Percentiles rank a stretch among this genome's conserved stretches.
phyloP scores from a whole-genome alignment of 2,113 vertebrate species.

The Mobula hypostoma region DNA sequence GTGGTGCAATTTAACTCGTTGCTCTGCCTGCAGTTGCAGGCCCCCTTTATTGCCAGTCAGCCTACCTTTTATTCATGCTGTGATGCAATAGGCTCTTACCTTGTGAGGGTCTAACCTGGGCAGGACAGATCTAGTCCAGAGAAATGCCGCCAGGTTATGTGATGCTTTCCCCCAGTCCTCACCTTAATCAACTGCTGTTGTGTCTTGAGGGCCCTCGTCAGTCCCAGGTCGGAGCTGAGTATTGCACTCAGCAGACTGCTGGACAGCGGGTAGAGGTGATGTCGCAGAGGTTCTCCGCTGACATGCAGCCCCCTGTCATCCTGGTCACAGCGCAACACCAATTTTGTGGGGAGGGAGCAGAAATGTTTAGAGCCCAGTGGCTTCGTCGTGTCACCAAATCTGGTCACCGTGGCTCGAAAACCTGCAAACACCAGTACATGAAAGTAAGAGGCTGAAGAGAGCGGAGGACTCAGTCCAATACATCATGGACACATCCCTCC shows the following conservation, averaged over 20 bases:
- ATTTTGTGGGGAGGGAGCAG: background rate
- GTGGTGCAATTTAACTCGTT: too few species aligned
- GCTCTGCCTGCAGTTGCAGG: too few species aligned
- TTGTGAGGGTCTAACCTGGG: too few species aligned
- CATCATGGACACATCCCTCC: too few species aligned
- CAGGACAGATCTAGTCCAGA: too few species aligned
- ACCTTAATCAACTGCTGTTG: slow-evolving; percentile 53
- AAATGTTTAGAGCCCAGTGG: slow-evolving; percentile 20
- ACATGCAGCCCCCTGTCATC: slow-evolving; percentile 41
- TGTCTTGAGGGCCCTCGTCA: slow-evolving; percentile 46
- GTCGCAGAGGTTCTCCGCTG: slow-evolving; percentile 48
- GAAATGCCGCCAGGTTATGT: too few species aligned
- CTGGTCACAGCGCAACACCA: slow-evolving; percentile 28
- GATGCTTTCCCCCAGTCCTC: slow-evolving; percentile 26
- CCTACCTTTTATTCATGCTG: too few species aligned
- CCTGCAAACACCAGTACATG: background rate
- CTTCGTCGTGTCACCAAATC: background rate
- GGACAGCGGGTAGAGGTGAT: slow-evolving; percentile 50
- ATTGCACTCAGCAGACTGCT: slow-evolving; percentile 56
- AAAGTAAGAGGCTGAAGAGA: too few species aligned
- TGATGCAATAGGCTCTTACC: too few species aligned
- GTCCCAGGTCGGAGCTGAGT: slow-evolving; percentile 46
- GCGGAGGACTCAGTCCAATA: too few species aligned
- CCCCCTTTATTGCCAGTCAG: too few species aligned
- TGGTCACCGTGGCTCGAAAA: slow-evolving; percentile 16